Conservation (phyloP, 2,888 invertebrate species). For the Melipona beecheii region DNA sequence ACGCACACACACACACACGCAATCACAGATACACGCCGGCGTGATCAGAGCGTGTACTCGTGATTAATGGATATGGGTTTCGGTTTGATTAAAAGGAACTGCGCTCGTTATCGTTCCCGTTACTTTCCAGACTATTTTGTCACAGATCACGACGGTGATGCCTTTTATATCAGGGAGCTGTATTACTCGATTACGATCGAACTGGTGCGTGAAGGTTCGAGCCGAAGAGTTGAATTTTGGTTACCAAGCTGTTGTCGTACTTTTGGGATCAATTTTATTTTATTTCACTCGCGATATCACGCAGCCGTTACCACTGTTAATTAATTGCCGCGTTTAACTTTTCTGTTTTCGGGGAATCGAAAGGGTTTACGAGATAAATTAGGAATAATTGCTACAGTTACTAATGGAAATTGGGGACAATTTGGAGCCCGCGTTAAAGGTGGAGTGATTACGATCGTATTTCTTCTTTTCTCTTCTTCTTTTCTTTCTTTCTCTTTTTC, state of each 20-base stretch:
- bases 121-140: background rate
- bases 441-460: background rate
- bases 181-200: background rate
- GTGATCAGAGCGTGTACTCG: background rate
- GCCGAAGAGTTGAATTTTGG: background rate
- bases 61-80: slow-evolving; percentile 12
- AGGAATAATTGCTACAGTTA: background rate
- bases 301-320: slow-evolving; percentile 2
- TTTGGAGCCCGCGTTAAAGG: background rate
- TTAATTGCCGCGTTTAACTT: background rate
- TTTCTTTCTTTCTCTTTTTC: background rate
- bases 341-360: background rate
- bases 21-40: background rate
- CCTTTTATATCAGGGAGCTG: background rate
- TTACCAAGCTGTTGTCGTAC: background rate
- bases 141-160: no score
- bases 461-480: background rate
- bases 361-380: background rate
- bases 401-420: background rate
- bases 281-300: background rate
- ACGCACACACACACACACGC: no score
- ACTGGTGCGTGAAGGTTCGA: no score
- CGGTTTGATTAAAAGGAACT: background rate
- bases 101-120: background rate
- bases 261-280: background rate